Base-by-base conservation (phyloP, 1,140 invertebrate genomes). In the Leptinotarsa undecemlineata region DNA sequence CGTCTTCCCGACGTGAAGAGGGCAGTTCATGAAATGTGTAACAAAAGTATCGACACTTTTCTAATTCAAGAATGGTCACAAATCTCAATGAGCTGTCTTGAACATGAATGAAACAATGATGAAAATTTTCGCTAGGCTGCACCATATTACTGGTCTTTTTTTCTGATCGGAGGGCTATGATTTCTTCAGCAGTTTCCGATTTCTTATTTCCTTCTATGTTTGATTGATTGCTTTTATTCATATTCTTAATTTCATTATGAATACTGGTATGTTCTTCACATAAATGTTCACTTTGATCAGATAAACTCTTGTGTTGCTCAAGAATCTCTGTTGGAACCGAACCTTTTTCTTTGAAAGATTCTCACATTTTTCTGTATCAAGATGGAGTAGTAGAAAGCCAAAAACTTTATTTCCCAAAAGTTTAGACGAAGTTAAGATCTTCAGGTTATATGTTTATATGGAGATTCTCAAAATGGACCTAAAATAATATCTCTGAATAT, bases 71-170 rank as follows among this genome's bases (percentile, higher is more conserved):
- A 51, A 6, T 51, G 14, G 17, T 3, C 17, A 51, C 48, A 51
- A 23, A 63, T 68, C 23, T 14, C 21, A 63, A 95, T 92, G 48
- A 95, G 85, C 85, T 94, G 91, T 77, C 94, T 94, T 57, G 93
- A 94, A 83, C 94, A 96, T 86, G 92, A 92, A 1, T 1, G 62
- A 91, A 90, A 85, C 94, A 94, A 51, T 93, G 93, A 86, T 95
- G 92, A 79, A 94, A 91, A 82, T 90, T 90, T 74, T 91, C 84
- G 76, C 84, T 88, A 2, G 87, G 85, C 77, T 92, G 89, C 42
- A 92, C 87, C 42, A 92, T 84, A 81, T 91, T 92, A 79, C 92
- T 95, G 74, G 91, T 91, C 86, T 93, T 94, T 76, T 96, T 93
- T 86, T 96, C 93, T 21, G 90, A 88, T 13, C 96, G 86, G 60